A percentile compares a stretch with the other conserved stretches of the same genome.
These are phyloP conservation scores for Ptilodon capucinus DNA, from an alignment of 2,888 invertebrate genomes.

Conservation along the genomic window DNA sequence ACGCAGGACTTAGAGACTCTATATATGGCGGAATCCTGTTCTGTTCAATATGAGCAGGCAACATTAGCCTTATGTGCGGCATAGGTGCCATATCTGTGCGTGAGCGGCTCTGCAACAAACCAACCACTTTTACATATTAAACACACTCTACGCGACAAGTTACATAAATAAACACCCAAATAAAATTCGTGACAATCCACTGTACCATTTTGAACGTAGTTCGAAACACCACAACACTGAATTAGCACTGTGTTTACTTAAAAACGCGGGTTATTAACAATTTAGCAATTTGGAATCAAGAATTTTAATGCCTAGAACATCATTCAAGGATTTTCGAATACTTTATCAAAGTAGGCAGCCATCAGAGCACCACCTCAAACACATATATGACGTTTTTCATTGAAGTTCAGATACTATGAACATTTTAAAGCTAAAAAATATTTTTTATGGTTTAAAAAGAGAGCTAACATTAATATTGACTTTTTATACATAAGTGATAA, in stretches of 20 bases:
- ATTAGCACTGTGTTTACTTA: conserved; percentile 21
- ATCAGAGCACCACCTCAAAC: conserved; percentile 40
- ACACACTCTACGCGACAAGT: conserved; percentile 47
- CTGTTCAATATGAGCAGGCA: conserved; percentile 58
- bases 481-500: too few species aligned
- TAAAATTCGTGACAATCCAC: conserved; percentile 37
- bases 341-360: conserved; percentile 35
- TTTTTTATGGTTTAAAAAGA: too few species aligned
- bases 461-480: too few species aligned
- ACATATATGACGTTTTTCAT: conserved; percentile 32
- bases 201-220: conserved; percentile 44
- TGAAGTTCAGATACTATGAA: conserved; percentile 13
- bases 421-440: background rate
- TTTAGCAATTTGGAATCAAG: conserved; percentile 36
- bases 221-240: conserved; percentile 8
- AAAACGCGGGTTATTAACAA: conserved; percentile 23
- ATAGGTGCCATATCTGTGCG: conserved; percentile 61
- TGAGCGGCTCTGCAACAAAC: conserved; percentile 63
- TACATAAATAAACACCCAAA: conserved; percentile 70
- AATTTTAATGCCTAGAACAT: conserved; percentile 43
- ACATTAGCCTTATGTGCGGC: conserved; percentile 67
- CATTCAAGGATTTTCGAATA: conserved; percentile 52
- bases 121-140: conserved; percentile 55
- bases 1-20: conserved; percentile 39
- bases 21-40: conserved; percentile 65